phyloP scores from a whole-genome alignment of 1,140 invertebrate genomes.

The Drosophila insularis region DNA sequence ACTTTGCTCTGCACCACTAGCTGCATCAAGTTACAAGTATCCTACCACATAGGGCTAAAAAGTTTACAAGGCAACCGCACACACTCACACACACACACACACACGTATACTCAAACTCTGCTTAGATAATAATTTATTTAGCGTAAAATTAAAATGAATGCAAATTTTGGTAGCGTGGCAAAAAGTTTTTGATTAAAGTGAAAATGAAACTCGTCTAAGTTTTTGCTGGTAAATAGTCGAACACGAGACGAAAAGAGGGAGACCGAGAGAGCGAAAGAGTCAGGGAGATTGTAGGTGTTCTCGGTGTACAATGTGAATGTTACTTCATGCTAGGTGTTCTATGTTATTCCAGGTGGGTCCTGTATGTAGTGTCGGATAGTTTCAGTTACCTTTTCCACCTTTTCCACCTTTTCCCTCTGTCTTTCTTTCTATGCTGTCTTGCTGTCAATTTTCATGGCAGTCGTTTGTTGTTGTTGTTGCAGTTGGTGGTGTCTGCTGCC shows the following conservation, averaged over 20 bases:
- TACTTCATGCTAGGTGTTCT: neutral
- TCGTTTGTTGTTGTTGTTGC: conserved; percentile 27
- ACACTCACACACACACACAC: conserved; percentile 21
- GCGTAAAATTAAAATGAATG: conserved; percentile 80
- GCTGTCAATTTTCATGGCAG: conserved; percentile 59
- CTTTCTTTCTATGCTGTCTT: neutral
- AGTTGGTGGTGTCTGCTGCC: conserved; percentile 30
- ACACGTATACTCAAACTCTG: conserved; percentile 25
- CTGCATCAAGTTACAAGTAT: conserved; percentile 39
- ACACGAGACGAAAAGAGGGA: neutral
- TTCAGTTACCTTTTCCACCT: conserved; percentile 53
- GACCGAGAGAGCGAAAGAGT: neutral
- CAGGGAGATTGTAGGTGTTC: conserved; percentile 12
- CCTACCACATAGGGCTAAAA: conserved; percentile 37
- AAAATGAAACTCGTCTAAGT: conserved; percentile 74
- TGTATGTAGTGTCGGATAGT: conserved; percentile 45
- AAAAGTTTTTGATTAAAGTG: conserved; percentile 80
- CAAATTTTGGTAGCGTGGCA: conserved; percentile 68
- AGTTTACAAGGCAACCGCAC: conserved; percentile 46
- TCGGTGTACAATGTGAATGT: neutral
- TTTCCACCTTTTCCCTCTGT: neutral
- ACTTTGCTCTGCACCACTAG: neutral
- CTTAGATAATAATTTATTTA: conserved; percentile 81
- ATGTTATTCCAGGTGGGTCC: conserved; percentile 75
- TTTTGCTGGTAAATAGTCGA: conserved; percentile 19